These are phyloP conservation scores for Mesopsocus fuscifrons DNA, from an alignment of 2,888 invertebrate genomes.

Conservation along the genomic window DNA sequence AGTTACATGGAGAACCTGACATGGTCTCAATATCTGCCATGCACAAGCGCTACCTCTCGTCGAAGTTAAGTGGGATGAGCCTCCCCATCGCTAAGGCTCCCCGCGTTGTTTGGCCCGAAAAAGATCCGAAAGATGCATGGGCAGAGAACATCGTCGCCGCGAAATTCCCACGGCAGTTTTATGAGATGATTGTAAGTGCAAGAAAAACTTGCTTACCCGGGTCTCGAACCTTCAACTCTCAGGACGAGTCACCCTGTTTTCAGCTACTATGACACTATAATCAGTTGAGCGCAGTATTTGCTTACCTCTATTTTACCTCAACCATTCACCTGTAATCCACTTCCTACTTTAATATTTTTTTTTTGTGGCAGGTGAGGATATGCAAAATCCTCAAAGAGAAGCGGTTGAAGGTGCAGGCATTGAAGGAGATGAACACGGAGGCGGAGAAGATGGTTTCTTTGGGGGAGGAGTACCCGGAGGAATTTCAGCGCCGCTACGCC, in stretches of 20 bases:
- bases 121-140: neutral
- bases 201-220: too few relatives aligned
- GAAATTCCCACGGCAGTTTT: neutral
- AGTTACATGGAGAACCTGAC: conserved; percentile 75
- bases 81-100: neutral
- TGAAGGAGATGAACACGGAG: conserved; percentile 75
- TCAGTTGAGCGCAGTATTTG: too few relatives aligned
- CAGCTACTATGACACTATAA: too few relatives aligned
- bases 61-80: neutral
- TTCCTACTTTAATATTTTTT: neutral
- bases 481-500: conserved; percentile 84
- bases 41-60: neutral
- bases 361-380: conserved; percentile 38
- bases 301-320: too few relatives aligned
- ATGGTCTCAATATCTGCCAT: conserved; percentile 67
- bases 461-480: conserved; percentile 57
- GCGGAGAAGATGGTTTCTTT: conserved; percentile 74
- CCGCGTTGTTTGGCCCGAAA: neutral
- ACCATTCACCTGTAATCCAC: too few relatives aligned
- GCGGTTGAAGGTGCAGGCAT: conserved; percentile 52
- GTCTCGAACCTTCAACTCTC: too few relatives aligned
- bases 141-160: neutral
- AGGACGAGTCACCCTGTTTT: too few relatives aligned
- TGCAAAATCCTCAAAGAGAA: conserved; percentile 72
- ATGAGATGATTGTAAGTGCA: conserved; percentile 7